Evolutionary conservation across 2,113 vertebrate species (phyloP).

Genomic region (Ammodramus savannarum): DNA sequence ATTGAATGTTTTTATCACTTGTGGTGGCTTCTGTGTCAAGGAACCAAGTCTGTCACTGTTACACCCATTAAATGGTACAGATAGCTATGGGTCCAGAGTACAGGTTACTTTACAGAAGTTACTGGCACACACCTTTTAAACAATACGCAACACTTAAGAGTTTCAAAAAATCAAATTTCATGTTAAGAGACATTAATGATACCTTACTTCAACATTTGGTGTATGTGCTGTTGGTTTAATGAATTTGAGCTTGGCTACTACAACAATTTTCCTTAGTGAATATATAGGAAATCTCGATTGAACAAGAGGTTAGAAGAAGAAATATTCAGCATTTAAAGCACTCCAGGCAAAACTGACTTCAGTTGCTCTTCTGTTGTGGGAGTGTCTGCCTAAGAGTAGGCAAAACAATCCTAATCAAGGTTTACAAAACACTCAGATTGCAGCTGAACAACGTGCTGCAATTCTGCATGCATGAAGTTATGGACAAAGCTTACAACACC

Average conservation of each 20-base stretch:
- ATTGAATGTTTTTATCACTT: not conserved
- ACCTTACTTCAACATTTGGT: not conserved
- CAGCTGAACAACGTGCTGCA: not conserved
- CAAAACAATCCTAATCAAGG: not conserved
- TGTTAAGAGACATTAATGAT: not conserved
- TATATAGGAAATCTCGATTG: not conserved
- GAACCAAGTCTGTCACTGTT: not conserved
- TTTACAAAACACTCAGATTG: not conserved
- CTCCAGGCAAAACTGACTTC: not conserved
- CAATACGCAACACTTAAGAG: rapidly evolving
- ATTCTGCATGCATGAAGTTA: not conserved
- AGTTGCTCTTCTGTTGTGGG: not conserved
- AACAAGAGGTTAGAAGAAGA: not conserved
- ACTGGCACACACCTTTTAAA: not conserved
- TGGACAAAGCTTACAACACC: rapidly evolving
- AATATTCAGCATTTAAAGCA: not conserved
- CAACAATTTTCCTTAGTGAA: not conserved
- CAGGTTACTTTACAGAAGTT: not conserved
- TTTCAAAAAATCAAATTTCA: not conserved
- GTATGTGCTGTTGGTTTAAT: not conserved
- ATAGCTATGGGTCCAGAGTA: not conserved
- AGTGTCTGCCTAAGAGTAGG: not conserved
- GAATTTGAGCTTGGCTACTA: not conserved
- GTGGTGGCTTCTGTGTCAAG: not conserved
- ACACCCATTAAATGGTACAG: not conserved